Conservation (phyloP, 2,113 vertebrate species). For the Paramisgurnus dabryanus region DNA sequence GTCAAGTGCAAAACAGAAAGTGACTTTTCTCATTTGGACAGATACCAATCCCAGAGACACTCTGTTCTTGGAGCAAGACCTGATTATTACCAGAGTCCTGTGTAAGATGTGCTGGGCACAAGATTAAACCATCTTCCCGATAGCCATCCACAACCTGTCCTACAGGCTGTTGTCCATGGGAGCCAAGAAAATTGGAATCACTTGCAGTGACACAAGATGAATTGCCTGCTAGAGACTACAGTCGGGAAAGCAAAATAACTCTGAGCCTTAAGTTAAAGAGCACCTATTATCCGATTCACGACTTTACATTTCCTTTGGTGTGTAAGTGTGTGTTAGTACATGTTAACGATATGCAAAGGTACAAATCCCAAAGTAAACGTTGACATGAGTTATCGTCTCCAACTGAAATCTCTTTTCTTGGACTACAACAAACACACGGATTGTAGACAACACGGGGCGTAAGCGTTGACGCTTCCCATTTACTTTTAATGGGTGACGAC, state of each 20-base stretch:
- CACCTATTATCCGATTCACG: too few relatives aligned
- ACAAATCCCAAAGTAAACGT: too few relatives aligned
- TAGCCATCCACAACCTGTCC: constrained; percentile 10
- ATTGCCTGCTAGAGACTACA: neutral
- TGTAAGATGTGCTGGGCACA: neutral
- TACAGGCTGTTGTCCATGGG: neutral
- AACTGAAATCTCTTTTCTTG: too few relatives aligned
- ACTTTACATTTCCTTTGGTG: too few relatives aligned
- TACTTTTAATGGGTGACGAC: too few relatives aligned
- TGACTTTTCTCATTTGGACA: neutral
- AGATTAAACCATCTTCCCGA: constrained; percentile 29
- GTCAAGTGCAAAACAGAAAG: neutral
- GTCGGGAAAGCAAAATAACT: neutral
- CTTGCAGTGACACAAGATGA: neutral
- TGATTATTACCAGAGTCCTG: neutral
- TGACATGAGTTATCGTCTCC: too few relatives aligned
- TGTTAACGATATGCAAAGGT: too few relatives aligned
- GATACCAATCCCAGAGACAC: neutral
- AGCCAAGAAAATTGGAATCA: constrained; percentile 13
- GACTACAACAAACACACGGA: too few relatives aligned
- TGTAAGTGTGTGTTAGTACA: too few relatives aligned
- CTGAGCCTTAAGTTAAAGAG: neutral
- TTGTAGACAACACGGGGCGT: too few relatives aligned
- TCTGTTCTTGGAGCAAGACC: neutral
- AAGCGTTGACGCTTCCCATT: too few relatives aligned